Conservation (phyloP, 2,888 invertebrate genomes). For the Ecliptopera silaceata region DNA sequence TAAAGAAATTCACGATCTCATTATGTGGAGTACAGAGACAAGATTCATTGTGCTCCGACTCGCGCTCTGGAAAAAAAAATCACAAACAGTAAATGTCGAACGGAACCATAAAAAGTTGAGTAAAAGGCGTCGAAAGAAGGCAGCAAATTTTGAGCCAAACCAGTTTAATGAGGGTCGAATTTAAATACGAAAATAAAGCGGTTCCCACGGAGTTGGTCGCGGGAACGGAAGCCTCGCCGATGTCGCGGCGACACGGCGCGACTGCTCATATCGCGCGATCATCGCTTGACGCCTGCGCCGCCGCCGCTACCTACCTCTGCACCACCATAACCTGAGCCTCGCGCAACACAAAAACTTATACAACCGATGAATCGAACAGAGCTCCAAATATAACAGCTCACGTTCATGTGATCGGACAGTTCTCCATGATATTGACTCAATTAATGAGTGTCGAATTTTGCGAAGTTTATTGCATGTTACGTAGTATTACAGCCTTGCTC, state of each 20-base stretch:
- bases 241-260: conserved; percentile 60
- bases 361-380: conserved; percentile 39
- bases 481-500: not conserved
- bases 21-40: conserved; percentile 52
- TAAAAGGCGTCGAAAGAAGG: conserved; percentile 83
- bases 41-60: conserved; percentile 58
- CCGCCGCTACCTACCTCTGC: conserved; percentile 35
- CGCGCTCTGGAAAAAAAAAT: conserved; percentile 63
- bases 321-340: conserved; percentile 36
- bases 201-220: conserved; percentile 81
- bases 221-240: conserved; percentile 78
- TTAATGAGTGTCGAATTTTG: conserved; percentile 59
- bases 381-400: conserved; percentile 51
- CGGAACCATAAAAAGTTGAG: conserved; percentile 82
- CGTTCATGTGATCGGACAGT: conserved; percentile 54
- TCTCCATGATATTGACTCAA: conserved; percentile 60
- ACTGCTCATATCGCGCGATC: conserved; percentile 49
- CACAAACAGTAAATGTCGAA: conserved; percentile 79
- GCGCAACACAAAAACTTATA: conserved; percentile 3
- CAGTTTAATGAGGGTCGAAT: conserved; percentile 83
- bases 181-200: conserved; percentile 81
- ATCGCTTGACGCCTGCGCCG: conserved; percentile 45
- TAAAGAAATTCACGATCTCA: conserved; percentile 60
- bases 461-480: conserved; percentile 43
- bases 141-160: conserved; percentile 82